A percentile compares a stretch with the other conserved stretches of the same genome.
phyloP scores from a whole-genome alignment of 1,140 invertebrate species.

The Babylonia areolata region DNA sequence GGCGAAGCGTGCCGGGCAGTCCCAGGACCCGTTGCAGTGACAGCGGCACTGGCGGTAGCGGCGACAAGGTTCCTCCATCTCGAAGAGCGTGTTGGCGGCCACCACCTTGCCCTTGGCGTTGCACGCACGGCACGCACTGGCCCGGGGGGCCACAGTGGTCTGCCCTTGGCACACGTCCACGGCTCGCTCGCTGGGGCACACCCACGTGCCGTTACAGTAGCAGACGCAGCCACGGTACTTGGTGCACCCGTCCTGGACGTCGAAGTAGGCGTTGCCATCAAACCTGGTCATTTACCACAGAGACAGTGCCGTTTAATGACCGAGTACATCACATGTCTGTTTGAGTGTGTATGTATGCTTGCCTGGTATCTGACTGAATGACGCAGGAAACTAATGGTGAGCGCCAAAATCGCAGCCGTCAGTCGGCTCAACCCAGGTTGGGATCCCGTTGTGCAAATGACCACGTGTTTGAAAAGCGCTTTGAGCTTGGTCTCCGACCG shows the following conservation, averaged over 20 bases:
- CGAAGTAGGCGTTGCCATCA: slow-evolving; percentile 49
- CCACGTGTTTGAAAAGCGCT: no score
- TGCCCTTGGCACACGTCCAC: slow-evolving; percentile 23
- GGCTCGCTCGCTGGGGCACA: slow-evolving; percentile 21
- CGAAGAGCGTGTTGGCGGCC: slow-evolving; percentile 52
- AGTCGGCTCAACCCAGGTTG: no score
- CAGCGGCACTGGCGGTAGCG: slow-evolving; percentile 56
- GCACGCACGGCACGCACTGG: slow-evolving; percentile 43
- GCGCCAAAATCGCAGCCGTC: neutral
- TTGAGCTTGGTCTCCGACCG: no score
- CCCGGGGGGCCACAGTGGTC: neutral
- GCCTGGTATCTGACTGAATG: neutral
- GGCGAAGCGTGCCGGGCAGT: slow-evolving; percentile 51
- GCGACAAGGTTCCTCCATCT: slow-evolving; percentile 52
- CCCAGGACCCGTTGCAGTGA: slow-evolving; percentile 57
- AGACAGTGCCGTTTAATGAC: neutral
- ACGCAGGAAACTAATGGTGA: neutral
- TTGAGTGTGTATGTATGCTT: neutral
- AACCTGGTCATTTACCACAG: slow-evolving; percentile 14
- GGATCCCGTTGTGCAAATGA: no score
- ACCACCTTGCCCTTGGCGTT: slow-evolving; percentile 48
- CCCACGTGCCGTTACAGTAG: slow-evolving; percentile 40
- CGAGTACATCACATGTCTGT: no score
- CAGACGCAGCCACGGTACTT: slow-evolving; percentile 40
- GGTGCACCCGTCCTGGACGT: slow-evolving; percentile 50